Base-by-base conservation (phyloP, 1,140 invertebrate species). In the Drosophila athabasca region DNA sequence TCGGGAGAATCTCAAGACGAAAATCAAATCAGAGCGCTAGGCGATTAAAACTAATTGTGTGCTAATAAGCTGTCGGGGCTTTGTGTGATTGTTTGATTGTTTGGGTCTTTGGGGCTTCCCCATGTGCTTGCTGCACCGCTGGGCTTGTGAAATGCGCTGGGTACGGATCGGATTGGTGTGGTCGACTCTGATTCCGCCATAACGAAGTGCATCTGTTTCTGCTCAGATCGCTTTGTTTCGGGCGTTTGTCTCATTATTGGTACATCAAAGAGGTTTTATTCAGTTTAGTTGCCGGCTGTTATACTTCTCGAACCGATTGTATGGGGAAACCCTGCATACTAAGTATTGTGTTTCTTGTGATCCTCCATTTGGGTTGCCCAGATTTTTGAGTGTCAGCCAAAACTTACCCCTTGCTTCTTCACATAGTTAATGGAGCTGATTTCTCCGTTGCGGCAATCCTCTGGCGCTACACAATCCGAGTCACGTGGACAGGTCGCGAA, bases 371-470 rank as follows among this genome's bases (percentile, higher is more conserved):
- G 6, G 54, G 45, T 29, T 75, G 22, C 31, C 31, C 9, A 51
- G 46, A 15, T 29, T 6, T 54, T 54, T 24, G 7, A 44, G 50
- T 13, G 35, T 13, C 35, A 39, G 43, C 9, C 15, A 31, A 41
- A 31, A 90, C 88, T 90, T 88, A 90, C 88, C 79, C 69, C 76
- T 66, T 79, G 71, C 46, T 85, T 89, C 51, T 82, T 85, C 2
- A 90, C 66, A 54, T 89, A 90, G 60, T 82, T 79, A 17, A 81
- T 72, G 45, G 84, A 73, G 52, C 65, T 72, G 58, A 91, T 91
- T 79, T 91, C 90, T 13, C 90, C 90, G 58, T 79, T 89, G 59
- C 75, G 76, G 35, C 90, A 91, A 39, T 89, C 79, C 48, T 85
- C 61, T 0, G 88, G 75, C 8, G 88, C 58, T 17, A 91, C 90